Evolutionary conservation across 2,113 vertebrate species (phyloP).

Genomic region (Clinocottus analis): DNA sequence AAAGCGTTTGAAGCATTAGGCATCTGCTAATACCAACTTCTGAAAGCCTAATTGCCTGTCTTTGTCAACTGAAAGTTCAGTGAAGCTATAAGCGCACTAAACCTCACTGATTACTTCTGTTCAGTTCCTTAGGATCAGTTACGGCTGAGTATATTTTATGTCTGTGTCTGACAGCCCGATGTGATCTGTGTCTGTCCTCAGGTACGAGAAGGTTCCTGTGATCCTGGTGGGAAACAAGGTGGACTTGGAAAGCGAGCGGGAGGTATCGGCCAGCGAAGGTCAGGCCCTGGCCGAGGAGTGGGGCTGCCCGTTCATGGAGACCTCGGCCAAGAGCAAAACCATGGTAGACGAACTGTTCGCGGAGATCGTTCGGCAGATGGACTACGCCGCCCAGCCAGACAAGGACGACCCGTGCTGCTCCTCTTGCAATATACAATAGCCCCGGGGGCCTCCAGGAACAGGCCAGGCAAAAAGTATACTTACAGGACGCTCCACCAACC

Average conservation of each 20-base stretch:
- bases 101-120: background rate
- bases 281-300: constrained; percentile 97
- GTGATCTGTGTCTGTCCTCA: constrained; percentile 70
- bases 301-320: constrained; percentile 99
- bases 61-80: background rate
- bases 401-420: constrained; percentile 99
- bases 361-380: constrained; percentile 99
- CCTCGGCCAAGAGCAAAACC: constrained; percentile 99
- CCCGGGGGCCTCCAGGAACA: constrained; percentile 45
- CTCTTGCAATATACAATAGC: constrained; percentile 99
- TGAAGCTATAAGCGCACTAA: background rate
- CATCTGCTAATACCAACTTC: background rate
- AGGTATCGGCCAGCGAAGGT: constrained; percentile 94
- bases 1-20: background rate
- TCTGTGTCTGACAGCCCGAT: background rate
- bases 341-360: constrained; percentile 99
- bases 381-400: constrained; percentile 98
- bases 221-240: constrained; percentile 99
- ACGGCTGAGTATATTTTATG: background rate
- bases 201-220: constrained; percentile 98
- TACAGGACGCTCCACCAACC: constrained; percentile 43
- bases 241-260: constrained; percentile 97
- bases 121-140: background rate
- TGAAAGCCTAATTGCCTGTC: background rate
- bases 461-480: constrained; percentile 32